Base-by-base conservation (phyloP, 2,113 vertebrate species). In the Maylandia zebra region DNA sequence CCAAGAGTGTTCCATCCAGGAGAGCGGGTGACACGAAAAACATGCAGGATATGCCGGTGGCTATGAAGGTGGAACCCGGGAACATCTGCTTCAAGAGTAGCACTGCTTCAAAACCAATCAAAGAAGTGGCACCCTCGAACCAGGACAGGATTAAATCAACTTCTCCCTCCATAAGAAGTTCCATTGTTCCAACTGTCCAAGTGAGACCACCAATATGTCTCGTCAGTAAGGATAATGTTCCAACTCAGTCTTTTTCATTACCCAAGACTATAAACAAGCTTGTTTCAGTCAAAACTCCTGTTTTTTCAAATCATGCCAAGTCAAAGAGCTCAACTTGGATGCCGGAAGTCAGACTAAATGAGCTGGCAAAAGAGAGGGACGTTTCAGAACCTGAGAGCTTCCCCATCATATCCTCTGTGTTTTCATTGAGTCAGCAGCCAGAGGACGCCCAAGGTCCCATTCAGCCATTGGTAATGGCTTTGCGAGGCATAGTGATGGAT, bases 361-460 rank as follows among this genome's bases (percentile, higher is more conserved):
- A 87, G 12, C 17, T 34, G 41, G 19, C 22, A 7, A 79, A 27
- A 41, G 79, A 88, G 22, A 43, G 81, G 32, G 83, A 86, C 1
- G 4, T 27, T 56, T 24, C 57, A 9, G 78, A 93, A 57, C 86
- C 90, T 1, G 84, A 94, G 53, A 96, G 97, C 3, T 97, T 98
- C 76, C 98, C 98, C 0, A 92, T 99, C 64, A 99, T 99, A 95
- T 99, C 98, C 0, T 98, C 98, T 8, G 98, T 99, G 4, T 99
- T 98, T 95, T 99, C 98, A 16, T 95, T 99, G 71, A 97, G 98
- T 86, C 95, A 97, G 41, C 97, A 97, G n/a, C 87, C 96, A 5
- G 95, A 96, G 86, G 95, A 96, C 0, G 88, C 95, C 34, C 96
- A 97, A 34, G 96, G 96, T 57, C 83, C 94, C 30, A 88, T 97